Evolutionary conservation across 2,797 vertebrate species (phyloP), one percentile per base, ranked within the genome.

Genomic region (Falco berigora): DNA sequence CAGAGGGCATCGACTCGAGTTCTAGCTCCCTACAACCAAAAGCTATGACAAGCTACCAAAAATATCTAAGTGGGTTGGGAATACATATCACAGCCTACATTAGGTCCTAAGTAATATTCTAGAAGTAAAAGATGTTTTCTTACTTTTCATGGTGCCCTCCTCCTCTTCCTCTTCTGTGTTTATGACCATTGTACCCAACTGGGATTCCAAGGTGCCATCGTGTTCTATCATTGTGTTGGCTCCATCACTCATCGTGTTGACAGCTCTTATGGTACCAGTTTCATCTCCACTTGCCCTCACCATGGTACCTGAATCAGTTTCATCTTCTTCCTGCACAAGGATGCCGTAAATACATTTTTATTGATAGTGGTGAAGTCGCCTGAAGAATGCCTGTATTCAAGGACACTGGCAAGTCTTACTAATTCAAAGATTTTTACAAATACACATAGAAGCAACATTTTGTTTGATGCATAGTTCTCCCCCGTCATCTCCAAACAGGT

Each of bases 71-170:
- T 44, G 84, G 71, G 5, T 3, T 79, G 42, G 12, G 22, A 80
- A 86, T 21, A 68, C 9, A 2, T 5, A 71, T 49, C 53, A 80
- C 0, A 67, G 44, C 36, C 28, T 36, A 67, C 12, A 25, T 1
- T 14, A 86, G 10, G 2, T 10, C 19, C 42, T 30, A 32, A 53
- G 34, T 4, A 38, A 66, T 32, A 38, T 5, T 73, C 63, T 10
- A 25, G 5, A 80, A 14, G 59, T 49, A 79, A 77, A 63, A 94
- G 73, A 42, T 7, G 28, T 22, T 78, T 78, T 10, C 99, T 98
- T 98, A 99, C 99, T 98, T 98, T 99, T 99, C 99, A 99, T 99
- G 13, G 99, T 99, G 17, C 99, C 99, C 30, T 98, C 98, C 69
- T 98, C 98, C 47, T 98, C 98, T 21, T 99, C 98, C 1, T 99